These are phyloP conservation scores for Sturnira hondurensis DNA, from an alignment of 2,113 vertebrate species.

Conservation along the genomic window DNA sequence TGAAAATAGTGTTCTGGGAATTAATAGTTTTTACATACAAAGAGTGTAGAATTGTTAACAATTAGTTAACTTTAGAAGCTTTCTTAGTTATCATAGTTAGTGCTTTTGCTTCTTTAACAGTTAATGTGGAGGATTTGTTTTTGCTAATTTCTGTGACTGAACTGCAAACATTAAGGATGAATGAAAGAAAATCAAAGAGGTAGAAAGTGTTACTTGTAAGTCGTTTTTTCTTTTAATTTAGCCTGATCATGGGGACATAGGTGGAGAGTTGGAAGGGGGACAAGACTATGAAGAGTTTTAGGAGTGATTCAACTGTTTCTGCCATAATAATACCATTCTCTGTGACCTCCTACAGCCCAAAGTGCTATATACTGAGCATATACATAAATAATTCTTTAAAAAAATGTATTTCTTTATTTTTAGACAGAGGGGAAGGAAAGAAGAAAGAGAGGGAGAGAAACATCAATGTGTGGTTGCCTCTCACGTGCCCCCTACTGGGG, in stretches of 20 bases:
- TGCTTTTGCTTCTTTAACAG: constrained; percentile 1
- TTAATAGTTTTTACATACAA: neutral
- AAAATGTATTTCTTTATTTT: no score
- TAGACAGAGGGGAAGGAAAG: no score
- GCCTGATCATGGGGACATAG: neutral
- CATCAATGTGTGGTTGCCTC: no score
- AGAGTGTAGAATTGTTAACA: neutral
- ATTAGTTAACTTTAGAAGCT: neutral
- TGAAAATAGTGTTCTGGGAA: constrained; percentile 41
- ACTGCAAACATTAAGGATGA: neutral
- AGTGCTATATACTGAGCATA: neutral
- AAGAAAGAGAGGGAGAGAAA: no score
- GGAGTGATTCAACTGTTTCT: neutral
- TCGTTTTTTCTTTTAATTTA: neutral
- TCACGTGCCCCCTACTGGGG: no score
- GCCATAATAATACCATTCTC: neutral
- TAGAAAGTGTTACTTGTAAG: neutral
- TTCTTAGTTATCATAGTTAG: neutral
- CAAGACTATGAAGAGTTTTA: neutral
- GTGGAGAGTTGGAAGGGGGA: neutral
- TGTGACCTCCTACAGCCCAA: neutral
- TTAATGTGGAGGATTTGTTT: neutral
- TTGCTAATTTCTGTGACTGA: neutral
- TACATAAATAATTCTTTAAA: neutral
- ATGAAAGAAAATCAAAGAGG: neutral